A percentile compares a stretch with the other conserved stretches of the same genome.
phyloP scores from a whole-genome alignment of 2,113 vertebrate genomes.

The Austrofundulus limnaeus region DNA sequence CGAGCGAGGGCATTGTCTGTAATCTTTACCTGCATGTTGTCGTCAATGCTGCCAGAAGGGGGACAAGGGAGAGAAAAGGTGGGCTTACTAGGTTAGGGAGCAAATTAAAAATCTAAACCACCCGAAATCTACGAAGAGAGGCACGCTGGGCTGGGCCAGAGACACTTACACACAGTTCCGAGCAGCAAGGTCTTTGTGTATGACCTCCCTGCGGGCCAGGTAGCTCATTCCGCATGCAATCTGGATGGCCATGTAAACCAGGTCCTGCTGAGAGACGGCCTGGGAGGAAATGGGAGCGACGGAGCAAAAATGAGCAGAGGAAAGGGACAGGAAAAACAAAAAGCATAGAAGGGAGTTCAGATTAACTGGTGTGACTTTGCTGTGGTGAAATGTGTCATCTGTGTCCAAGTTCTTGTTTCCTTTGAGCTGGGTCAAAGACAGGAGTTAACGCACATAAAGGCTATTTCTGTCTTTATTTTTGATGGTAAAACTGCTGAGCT shows the following conservation, averaged over 20 bases:
- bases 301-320: constrained; percentile 8
- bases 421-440: constrained; percentile 10
- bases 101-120: constrained; percentile 25
- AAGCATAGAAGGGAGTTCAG: not conserved
- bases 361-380: constrained; percentile 9
- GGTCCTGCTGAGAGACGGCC: constrained; percentile 97
- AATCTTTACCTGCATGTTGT: constrained; percentile 98
- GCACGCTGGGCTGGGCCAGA: not conserved
- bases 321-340: constrained; percentile 23
- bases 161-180: constrained; percentile 97
- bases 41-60: constrained; percentile 87
- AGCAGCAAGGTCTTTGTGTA: constrained; percentile 97
- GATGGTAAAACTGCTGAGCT: not conserved
- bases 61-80: constrained; percentile 20
- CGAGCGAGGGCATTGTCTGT: constrained; percentile 96
- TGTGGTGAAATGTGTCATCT: constrained; percentile 8
- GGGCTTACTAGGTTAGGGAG: constrained; percentile 4
- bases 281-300: constrained; percentile 62
- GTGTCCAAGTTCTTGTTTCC: constrained; percentile 30
- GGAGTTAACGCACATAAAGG: not conserved
- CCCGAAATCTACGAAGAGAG: constrained; percentile 2
- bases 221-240: constrained; percentile 99
- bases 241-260: constrained; percentile 99
- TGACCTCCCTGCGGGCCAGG: constrained; percentile 94
- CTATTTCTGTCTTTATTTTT: not conserved